Percentiles rank a stretch among this genome's conserved stretches.
phyloP scores from a whole-genome alignment of 1,140 invertebrate genomes.

The Sycophila sp. region DNA sequence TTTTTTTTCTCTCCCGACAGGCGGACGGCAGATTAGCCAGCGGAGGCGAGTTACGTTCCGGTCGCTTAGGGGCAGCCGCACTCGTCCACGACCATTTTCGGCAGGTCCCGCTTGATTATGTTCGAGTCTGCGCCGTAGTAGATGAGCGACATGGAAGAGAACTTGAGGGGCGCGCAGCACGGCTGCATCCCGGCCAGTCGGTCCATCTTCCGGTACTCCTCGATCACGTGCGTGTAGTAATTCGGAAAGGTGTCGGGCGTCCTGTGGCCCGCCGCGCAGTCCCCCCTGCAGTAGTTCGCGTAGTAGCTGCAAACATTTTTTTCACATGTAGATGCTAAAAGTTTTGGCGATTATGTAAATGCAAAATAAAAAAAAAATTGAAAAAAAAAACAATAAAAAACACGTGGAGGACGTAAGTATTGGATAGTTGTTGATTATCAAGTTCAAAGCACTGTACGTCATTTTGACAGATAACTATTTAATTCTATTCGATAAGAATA shows the following conservation, averaged over 20 bases:
- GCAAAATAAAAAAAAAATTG: too few relatives aligned
- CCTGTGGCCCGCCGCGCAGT: conserved; percentile 78
- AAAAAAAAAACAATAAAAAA: too few relatives aligned
- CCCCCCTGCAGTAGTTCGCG: conserved; percentile 93
- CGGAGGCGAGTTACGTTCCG: background rate
- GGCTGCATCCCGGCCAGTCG: conserved; percentile 81
- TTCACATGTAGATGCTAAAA: too few relatives aligned
- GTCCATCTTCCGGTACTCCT: conserved; percentile 84
- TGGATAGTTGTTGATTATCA: too few relatives aligned
- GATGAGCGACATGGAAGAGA: conserved; percentile 91
- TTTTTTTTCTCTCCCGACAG: too few relatives aligned
- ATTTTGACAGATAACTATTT: too few relatives aligned
- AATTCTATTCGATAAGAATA: too few relatives aligned
- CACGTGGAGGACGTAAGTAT: too few relatives aligned
- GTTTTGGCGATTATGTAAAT: too few relatives aligned
- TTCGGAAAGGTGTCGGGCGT: conserved; percentile 86
- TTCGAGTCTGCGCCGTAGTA: conserved; percentile 91
- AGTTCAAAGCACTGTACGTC: too few relatives aligned
- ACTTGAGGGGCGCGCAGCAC: conserved; percentile 94
- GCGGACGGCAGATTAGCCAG: too few relatives aligned
- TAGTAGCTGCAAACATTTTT: too few relatives aligned
- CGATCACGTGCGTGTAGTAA: conserved; percentile 90
- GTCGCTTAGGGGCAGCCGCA: conserved; percentile 85
- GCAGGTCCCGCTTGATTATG: conserved; percentile 92
- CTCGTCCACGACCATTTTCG: conserved; percentile 96